Base-by-base conservation (phyloP, 2,797 vertebrate species). In the Somateria mollissima region DNA sequence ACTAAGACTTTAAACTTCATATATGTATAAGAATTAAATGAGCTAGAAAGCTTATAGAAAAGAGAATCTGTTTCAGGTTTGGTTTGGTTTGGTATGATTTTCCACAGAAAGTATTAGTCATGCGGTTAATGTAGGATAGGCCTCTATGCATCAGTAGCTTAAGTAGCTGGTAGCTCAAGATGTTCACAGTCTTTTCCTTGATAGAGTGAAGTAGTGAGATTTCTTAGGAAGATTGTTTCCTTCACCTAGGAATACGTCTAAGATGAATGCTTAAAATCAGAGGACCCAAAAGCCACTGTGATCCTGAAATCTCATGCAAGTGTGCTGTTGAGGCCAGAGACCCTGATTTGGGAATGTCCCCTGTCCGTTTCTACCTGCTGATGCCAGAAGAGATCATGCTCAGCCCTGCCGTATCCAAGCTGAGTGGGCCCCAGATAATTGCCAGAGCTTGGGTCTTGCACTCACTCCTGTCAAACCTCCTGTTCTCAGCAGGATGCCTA, bases 141-240 rank as follows among this genome's bases (percentile, higher is more conserved):
- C 5, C 11, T 34, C 28, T 27, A 0, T 21, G 14, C n/a, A 88
- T 39, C 43, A 27, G 0, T 19, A n/a, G 24, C 20, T 45, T 75
- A 17, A 13, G 18, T 11, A 14, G 13, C 11, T 10, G 47, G 10
- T 6, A 8, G 19, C 14, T 21, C 5, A 21, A 25, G 19, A 7
- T 0, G 0, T 5, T 43, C 28, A 6, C 6, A 12, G 2, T 0
- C 71, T 69, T 62, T 39, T 22, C 17, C n/a, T 53, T 0, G 0
- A 5, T 4, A 10, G 14, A 28, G 13, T 5, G 17, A 89, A 47
- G 30, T 11, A 64, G 20, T 25, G 15, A 24, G 2, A 8, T 30
- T 66, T 47, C 32, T 54, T 64, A 41, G 18, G 9, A n/a, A 56
- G 53, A 10, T 34, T 17, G 4, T 74, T 64, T 77, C 36, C 18